Conservation (phyloP, 2,888 invertebrate species). For the Parochlus steinenii region DNA sequence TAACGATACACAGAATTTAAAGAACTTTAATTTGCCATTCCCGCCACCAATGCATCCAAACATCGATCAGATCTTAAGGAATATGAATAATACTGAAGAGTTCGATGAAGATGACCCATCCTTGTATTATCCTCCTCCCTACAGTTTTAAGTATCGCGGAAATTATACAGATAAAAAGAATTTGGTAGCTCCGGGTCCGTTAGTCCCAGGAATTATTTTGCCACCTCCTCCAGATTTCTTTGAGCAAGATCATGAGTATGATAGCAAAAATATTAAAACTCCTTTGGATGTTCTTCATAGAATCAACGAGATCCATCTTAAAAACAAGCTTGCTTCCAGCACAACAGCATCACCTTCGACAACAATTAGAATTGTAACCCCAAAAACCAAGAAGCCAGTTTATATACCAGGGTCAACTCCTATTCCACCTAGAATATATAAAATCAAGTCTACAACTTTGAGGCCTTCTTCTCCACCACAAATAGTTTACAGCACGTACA, state of each 20-base stretch:
- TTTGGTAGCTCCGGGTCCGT: slow-evolving; percentile 62
- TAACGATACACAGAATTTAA: slow-evolving; percentile 19
- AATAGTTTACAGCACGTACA: not conserved
- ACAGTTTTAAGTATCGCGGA: slow-evolving; percentile 68
- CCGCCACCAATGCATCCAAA: too few species aligned
- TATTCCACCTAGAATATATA: slow-evolving; percentile 10
- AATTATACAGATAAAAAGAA: slow-evolving; percentile 64
- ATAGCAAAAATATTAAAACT: slow-evolving; percentile 10
- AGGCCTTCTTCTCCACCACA: slow-evolving; percentile 6
- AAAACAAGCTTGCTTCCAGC: slow-evolving; percentile 10
- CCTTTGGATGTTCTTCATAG: slow-evolving; percentile 8
- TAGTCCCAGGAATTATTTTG: slow-evolving; percentile 75
- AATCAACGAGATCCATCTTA: slow-evolving; percentile 10
- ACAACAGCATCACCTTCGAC: slow-evolving; percentile 30
- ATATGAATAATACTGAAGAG: slow-evolving; percentile 56
- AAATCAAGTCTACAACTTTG: slow-evolving; percentile 13
- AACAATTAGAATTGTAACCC: slow-evolving; percentile 19
- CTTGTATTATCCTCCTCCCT: slow-evolving; percentile 80
- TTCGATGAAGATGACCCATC: slow-evolving; percentile 85
- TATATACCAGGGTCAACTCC: slow-evolving; percentile 14
- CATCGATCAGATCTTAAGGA: slow-evolving; percentile 44
- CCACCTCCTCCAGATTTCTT: slow-evolving; percentile 74
- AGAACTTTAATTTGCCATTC: slow-evolving; percentile 21
- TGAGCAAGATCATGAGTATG: slow-evolving; percentile 8
- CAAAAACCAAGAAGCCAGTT: slow-evolving; percentile 9